Percentiles rank a stretch among this genome's conserved stretches.
These are phyloP conservation scores for Glaucidium brasilianum DNA, from an alignment of 2,113 vertebrate genomes.

Conservation along the genomic window DNA sequence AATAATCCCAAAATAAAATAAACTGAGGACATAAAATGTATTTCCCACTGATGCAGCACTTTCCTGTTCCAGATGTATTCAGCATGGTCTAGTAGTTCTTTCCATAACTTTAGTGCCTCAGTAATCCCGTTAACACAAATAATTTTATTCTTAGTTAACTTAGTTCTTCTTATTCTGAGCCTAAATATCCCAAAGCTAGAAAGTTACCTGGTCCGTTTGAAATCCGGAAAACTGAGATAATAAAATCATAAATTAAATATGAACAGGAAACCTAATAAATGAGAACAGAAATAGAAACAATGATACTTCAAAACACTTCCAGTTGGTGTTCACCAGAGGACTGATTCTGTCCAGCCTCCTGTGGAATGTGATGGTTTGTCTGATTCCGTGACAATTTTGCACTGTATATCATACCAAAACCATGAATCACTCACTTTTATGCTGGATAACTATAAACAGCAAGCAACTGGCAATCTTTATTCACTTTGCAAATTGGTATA, in stretches of 20 bases:
- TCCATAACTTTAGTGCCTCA: neutral
- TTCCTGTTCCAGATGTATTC: neutral
- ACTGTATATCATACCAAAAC: neutral
- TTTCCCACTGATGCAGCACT: neutral
- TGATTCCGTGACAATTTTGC: slow-evolving; percentile 2
- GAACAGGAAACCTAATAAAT: neutral
- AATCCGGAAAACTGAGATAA: neutral
- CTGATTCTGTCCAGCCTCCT: neutral
- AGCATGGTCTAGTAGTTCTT: neutral
- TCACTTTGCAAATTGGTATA: slow-evolving; percentile 20
- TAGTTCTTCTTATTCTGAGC: neutral
- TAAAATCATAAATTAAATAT: neutral
- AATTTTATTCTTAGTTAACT: neutral
- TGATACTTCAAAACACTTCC: neutral
- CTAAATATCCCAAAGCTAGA: neutral
- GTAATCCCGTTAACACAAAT: neutral
- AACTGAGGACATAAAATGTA: neutral
- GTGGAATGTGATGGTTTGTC: slow-evolving; percentile 5
- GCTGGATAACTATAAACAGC: neutral
- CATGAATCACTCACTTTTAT: slow-evolving; percentile 11
- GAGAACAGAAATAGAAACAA: neutral
- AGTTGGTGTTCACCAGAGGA: slow-evolving; percentile 11
- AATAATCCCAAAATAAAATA: neutral
- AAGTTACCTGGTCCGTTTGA: neutral
- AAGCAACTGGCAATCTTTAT: slow-evolving; percentile 8